These are phyloP conservation scores for Corythornis vintsioides DNA, from an alignment of 2,113 vertebrate genomes.

Conservation along the genomic window DNA sequence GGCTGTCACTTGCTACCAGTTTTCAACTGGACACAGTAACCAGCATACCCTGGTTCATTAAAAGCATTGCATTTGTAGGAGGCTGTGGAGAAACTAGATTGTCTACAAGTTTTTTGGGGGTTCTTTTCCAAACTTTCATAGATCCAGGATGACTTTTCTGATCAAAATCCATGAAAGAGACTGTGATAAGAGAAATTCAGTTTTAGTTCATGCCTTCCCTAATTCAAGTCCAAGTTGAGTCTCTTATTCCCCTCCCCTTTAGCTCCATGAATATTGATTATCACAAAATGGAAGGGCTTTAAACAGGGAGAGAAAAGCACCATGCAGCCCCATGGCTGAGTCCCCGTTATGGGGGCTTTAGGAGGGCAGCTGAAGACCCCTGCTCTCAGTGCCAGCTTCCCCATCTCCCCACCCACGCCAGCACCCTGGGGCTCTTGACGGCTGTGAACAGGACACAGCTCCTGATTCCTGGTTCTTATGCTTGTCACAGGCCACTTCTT, in stretches of 20 bases:
- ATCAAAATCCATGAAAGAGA: not conserved
- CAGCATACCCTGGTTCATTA: not conserved
- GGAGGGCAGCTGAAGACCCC: not conserved
- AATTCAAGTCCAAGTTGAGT: not conserved
- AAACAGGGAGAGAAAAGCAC: not conserved
- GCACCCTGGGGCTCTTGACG: not conserved
- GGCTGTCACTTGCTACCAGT: not conserved
- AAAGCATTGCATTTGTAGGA: not conserved
- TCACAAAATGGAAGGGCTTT: not conserved
- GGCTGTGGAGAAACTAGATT: not conserved
- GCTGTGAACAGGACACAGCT: not conserved
- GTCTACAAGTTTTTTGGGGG: not conserved
- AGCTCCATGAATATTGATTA: slow-evolving; percentile 18
- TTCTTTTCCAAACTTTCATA: not conserved
- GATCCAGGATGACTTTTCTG: not conserved
- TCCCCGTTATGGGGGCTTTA: not conserved
- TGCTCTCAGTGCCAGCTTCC: not conserved
- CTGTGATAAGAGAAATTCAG: not conserved
- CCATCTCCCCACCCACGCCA: not conserved
- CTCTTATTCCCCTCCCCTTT: not conserved
- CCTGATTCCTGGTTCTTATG: not conserved
- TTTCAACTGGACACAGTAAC: not conserved
- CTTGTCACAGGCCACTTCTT: not conserved
- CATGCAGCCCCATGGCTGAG: not conserved
- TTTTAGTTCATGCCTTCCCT: not conserved